These are phyloP conservation scores for Buceros bicornis DNA, from an alignment of 2,797 vertebrate genomes.

Conservation along the genomic window DNA sequence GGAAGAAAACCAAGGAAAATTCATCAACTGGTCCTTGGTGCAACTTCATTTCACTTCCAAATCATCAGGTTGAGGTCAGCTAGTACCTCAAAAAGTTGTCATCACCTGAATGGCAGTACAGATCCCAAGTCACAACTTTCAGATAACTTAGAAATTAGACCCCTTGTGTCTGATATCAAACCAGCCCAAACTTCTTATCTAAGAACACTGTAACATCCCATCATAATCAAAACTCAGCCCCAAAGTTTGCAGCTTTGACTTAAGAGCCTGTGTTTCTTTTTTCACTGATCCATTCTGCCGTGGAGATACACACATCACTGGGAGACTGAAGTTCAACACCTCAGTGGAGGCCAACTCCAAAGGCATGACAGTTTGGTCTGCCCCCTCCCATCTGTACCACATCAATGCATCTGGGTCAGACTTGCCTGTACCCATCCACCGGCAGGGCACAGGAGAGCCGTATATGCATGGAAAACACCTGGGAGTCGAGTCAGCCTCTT, in stretches of 20 bases:
- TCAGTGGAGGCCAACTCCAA: not conserved
- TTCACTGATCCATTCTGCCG: not conserved
- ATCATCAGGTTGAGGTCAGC: not conserved
- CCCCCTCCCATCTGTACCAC: not conserved
- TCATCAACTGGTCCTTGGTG: not conserved
- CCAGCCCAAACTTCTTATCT: not conserved
- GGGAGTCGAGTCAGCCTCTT: not conserved
- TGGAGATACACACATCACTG: rapidly evolving
- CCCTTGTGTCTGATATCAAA: not conserved
- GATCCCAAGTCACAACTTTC: not conserved
- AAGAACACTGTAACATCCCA: not conserved
- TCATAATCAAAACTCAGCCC: not conserved
- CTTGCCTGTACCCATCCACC: not conserved
- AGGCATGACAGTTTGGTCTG: not conserved
- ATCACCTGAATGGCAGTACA: not conserved
- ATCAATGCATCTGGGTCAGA: not conserved
- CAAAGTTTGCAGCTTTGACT: not conserved
- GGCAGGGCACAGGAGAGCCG: not conserved
- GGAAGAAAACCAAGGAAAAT: not conserved
- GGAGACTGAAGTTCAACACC: rapidly evolving
- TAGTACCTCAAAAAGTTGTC: not conserved
- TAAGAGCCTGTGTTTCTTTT: not conserved
- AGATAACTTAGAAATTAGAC: not conserved
- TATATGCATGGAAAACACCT: not conserved
- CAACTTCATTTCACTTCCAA: not conserved